Conservation (phyloP, 2,113 vertebrate genomes). For the Oryzias celebensis region DNA sequence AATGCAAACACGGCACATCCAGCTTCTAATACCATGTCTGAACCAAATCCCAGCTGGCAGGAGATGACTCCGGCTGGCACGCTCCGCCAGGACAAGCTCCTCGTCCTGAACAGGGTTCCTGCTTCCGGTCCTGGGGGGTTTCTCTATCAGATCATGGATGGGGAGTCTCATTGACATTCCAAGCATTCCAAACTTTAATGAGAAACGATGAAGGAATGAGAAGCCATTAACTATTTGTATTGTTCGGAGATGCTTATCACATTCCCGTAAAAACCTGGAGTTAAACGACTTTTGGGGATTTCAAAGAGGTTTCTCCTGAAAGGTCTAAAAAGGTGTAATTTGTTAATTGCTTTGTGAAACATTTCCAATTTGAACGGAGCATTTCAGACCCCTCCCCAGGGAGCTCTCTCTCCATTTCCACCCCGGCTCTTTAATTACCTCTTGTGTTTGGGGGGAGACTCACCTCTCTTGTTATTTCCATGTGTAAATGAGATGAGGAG, state of each 20-base stretch:
- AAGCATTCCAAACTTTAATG: slow-evolving; percentile 37
- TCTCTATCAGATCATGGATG: slow-evolving; percentile 40
- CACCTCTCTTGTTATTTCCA: slow-evolving; percentile 69
- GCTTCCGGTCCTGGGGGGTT: slow-evolving; percentile 39
- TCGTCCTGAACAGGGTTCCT: slow-evolving; percentile 18
- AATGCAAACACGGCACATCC: slow-evolving; percentile 32
- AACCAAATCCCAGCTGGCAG: slow-evolving; percentile 59
- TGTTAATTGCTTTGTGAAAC: slow-evolving; percentile 62
- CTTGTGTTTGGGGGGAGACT: slow-evolving; percentile 55
- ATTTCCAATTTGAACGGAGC: slow-evolving; percentile 23
- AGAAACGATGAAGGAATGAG: slow-evolving; percentile 28
- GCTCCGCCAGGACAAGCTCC: slow-evolving; percentile 40
- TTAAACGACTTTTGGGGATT: slow-evolving; percentile 30
- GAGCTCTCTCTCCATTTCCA: slow-evolving; percentile 23
- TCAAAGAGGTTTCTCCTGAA: slow-evolving; percentile 20
- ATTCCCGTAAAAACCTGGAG: slow-evolving; percentile 13
- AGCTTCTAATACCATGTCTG: slow-evolving; percentile 37
- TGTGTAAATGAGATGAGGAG: slow-evolving; percentile 71
- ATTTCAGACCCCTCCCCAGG: slow-evolving; percentile 37
- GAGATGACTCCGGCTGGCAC: slow-evolving; percentile 15
- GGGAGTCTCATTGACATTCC: slow-evolving; percentile 54
- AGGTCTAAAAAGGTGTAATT: slow-evolving; percentile 48
- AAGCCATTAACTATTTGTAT: slow-evolving; percentile 13
- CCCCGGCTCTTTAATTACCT: slow-evolving; percentile 66
- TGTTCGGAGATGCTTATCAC: slow-evolving; percentile 43